Conservation (phyloP, 1,140 invertebrate genomes). For the Probaryconus sp. region DNA sequence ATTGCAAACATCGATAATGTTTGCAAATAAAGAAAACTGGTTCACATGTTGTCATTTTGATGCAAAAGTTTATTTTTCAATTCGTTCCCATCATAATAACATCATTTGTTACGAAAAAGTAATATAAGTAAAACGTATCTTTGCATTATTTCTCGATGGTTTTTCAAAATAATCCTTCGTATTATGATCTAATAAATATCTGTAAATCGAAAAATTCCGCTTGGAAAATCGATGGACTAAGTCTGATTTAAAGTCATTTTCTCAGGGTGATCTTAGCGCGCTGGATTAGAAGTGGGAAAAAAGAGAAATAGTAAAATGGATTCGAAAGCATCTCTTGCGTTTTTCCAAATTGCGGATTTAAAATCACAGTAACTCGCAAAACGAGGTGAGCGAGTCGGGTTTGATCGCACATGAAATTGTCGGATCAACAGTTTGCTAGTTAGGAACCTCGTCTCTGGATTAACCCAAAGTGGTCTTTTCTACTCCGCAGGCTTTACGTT, state of each 20-base stretch:
- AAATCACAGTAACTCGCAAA: slow-evolving; percentile 44
- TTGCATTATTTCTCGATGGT: too few relatives aligned
- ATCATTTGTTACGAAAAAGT: too few relatives aligned
- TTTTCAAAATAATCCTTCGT: too few relatives aligned
- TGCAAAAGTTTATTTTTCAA: too few relatives aligned
- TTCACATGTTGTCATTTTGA: too few relatives aligned
- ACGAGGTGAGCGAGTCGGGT: slow-evolving; percentile 50
- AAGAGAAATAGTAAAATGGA: slow-evolving; percentile 44
- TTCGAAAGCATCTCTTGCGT: slow-evolving; percentile 38
- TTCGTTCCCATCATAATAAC: too few relatives aligned
- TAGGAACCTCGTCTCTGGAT: slow-evolving; percentile 52
- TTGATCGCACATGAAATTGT: slow-evolving; percentile 63
- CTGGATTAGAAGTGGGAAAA: slow-evolving; percentile 42
- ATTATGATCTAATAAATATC: slow-evolving; percentile 1
- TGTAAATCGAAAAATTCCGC: too few relatives aligned
- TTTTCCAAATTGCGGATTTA: slow-evolving; percentile 44
- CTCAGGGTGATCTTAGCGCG: slow-evolving; percentile 39
- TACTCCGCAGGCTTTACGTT: slow-evolving; percentile 17
- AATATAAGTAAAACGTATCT: too few relatives aligned
- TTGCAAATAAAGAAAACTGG: too few relatives aligned
- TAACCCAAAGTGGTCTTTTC: slow-evolving; percentile 42
- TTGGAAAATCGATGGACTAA: neutral
- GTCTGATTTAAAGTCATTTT: slow-evolving; percentile 2
- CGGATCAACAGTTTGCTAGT: slow-evolving; percentile 68
- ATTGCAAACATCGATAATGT: too few relatives aligned